Evolutionary conservation across 2,888 invertebrate species (phyloP), one percentile per base, ranked within the genome.

Genomic region (Oscheius sp.): DNA sequence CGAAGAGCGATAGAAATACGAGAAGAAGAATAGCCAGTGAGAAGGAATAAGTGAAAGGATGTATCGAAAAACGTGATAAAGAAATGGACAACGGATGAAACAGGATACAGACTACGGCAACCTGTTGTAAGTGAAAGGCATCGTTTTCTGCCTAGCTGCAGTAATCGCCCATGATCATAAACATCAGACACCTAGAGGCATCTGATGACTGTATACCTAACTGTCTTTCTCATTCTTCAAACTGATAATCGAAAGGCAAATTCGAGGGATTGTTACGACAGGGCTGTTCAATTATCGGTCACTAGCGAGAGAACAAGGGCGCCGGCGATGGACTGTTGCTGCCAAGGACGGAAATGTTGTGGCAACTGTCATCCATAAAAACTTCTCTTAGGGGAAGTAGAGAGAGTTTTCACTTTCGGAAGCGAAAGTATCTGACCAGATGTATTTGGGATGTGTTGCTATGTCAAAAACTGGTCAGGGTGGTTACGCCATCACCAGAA

Each of bases 401-500:
- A 22, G 22, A 24, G 47, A 6, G 32, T 44, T 62, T 62, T 62
- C 62, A 24, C 62, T 62, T 62, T 62, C 62, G 24, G 22, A 24
- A 62, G 49, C 4, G 62, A 62, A 62, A 62, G 62, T 62, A 62
- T 45, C 62, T 62, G 62, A 62, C 62, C 62, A 62, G 59, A 59
- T 62, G 62, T 62, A 62, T 62, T 49, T 62, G 49, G 62, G 45
- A 49, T 49, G 45, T 62, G 45, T 62, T 62, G 62, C 62, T 32
- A 33, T 45, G 47, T 26, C 28, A 26, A 54, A 65, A 65, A 65
- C 65, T 65, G 65, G 65, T 65, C 65, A 65, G 65, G 65, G 56
- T 33, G 65, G 65, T 65, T 65, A 54, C 65, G 65, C 65, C 65
- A 65, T 65, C 54, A 41, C 32, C 45, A 49, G 47, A 62, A 62